Percentiles rank a stretch among this genome's conserved stretches.
Conservation (phyloP, 1,140 invertebrate species). For the Drosophila subobscura region DNA sequence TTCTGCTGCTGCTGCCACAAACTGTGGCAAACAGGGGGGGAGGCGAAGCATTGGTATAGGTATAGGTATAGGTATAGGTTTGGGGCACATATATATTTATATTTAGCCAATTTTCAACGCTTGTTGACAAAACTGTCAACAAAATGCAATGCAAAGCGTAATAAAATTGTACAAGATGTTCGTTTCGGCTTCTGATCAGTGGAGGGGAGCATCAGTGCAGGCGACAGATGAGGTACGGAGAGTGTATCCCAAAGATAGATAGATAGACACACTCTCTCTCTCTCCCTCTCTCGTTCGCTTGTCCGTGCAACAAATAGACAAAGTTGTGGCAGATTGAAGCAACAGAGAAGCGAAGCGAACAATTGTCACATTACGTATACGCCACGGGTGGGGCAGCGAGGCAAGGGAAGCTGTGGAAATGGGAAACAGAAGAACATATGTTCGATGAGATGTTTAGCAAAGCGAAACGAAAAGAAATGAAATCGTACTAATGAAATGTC, state of each 20-base stretch:
- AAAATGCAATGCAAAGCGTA: constrained; percentile 81
- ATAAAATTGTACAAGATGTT: constrained; percentile 79
- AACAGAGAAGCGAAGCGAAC: constrained; percentile 42
- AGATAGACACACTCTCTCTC: constrained; percentile 6
- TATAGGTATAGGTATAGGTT: constrained; percentile 32
- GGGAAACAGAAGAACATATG: constrained; percentile 37
- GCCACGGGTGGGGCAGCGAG: constrained; percentile 39
- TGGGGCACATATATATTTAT: constrained; percentile 69
- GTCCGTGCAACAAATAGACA: constrained; percentile 32
- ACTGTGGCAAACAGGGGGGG: constrained; percentile 4
- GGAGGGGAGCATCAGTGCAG: background rate
- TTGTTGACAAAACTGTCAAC: constrained; percentile 83
- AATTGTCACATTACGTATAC: constrained; percentile 79
- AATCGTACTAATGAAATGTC: constrained; percentile 34
- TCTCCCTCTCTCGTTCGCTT: too few relatives aligned
- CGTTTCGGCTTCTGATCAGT: constrained; percentile 6
- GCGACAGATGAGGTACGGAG: background rate
- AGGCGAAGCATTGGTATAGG: constrained; percentile 15
- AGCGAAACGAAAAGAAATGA: constrained; percentile 2
- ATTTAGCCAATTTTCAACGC: constrained; percentile 83
- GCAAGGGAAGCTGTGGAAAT: constrained; percentile 7
- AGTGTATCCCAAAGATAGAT: background rate
- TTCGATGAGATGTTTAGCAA: constrained; percentile 38
- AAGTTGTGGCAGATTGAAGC: constrained; percentile 41
- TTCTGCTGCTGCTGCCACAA: constrained; percentile 28